These are phyloP conservation scores for Apogon hyalosoma DNA, from an alignment of 2,797 vertebrate genomes.

Conservation along the genomic window DNA sequence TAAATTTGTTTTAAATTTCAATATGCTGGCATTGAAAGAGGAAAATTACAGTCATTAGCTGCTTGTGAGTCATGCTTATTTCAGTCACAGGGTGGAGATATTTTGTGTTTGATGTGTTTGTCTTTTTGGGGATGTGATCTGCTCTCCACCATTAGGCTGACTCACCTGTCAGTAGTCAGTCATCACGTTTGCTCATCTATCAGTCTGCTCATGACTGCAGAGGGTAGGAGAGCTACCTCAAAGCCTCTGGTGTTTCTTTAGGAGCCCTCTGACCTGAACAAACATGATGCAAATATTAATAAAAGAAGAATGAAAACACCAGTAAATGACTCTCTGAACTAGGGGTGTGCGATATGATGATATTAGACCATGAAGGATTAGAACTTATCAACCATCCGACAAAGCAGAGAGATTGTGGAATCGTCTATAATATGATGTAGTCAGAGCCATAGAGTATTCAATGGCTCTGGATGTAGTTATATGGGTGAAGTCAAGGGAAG, in stretches of 20 bases:
- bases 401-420: too few species aligned
- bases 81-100: constrained; percentile 64
- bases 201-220: constrained; percentile 40
- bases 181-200: constrained; percentile 36
- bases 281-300: constrained; percentile 13
- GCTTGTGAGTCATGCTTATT: constrained; percentile 66
- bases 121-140: constrained; percentile 44
- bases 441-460: too few species aligned
- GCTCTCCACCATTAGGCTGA: constrained; percentile 45
- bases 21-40: constrained; percentile 17
- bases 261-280: constrained; percentile 22
- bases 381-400: too few species aligned
- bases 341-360: too few species aligned
- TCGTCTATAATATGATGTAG: too few species aligned
- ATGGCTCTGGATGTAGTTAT: too few species aligned
- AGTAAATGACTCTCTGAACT: constrained; percentile 6
- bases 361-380: too few species aligned
- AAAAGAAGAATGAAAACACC: constrained; percentile 17
- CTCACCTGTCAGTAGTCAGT: constrained; percentile 48
- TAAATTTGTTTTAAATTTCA: constrained; percentile 23
- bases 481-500: too few species aligned
- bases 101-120: constrained; percentile 45
- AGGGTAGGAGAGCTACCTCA: constrained; percentile 16
- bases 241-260: constrained; percentile 33
- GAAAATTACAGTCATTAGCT: constrained; percentile 47